Evolutionary conservation across 2,113 vertebrate genomes (phyloP), one percentile per base, ranked within the genome.

Genomic region (Cyanoramphus novaezelandiae): DNA sequence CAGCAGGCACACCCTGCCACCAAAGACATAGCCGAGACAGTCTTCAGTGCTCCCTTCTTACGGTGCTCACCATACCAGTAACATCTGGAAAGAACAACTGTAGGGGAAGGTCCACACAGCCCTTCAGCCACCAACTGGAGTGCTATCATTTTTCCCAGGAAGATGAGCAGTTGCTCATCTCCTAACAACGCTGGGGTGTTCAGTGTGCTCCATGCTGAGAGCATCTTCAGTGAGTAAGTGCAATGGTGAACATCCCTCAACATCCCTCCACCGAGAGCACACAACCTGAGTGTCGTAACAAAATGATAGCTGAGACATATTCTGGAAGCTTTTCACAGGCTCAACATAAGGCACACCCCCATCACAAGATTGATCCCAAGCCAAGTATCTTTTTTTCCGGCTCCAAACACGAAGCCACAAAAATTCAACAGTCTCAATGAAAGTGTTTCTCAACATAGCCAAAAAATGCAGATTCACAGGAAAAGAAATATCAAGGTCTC

Each of bases 321-420:
- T 89, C 82, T 84, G 44, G 65, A 82, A 91, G 65, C 39, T 91
- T 94, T 86, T 80, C 65, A 63, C 41, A 90, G 67, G 53, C 46
- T 82, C 10, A 62, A 13, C 28, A 23, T 65, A 71, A 91, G 37
- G 53, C 53, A 91, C 49, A 46, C 9, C 25, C 39, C 78, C 29
- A 43, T 77, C 59, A 57, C 23, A 37, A 72, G 78, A 37, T 1
- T 86, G 91, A 93, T 71, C 33, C 46, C 53, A 71, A 77, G 78
- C 49, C 88, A 96, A 90, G 12, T 63, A 80, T 59, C n/a, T 77
- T 77, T 77, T 67, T 46, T 67, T 49, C 74, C 37, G 39, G 15
- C n/a, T 94, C 68, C 43, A 80, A 87, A 77, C 71, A 83, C 0
- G 0, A 91, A 83, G 67, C 78, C 87, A 67, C 78, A 77, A 90